Base-by-base conservation (phyloP, 2,888 invertebrate genomes). In the Uloborus plumipes region DNA sequence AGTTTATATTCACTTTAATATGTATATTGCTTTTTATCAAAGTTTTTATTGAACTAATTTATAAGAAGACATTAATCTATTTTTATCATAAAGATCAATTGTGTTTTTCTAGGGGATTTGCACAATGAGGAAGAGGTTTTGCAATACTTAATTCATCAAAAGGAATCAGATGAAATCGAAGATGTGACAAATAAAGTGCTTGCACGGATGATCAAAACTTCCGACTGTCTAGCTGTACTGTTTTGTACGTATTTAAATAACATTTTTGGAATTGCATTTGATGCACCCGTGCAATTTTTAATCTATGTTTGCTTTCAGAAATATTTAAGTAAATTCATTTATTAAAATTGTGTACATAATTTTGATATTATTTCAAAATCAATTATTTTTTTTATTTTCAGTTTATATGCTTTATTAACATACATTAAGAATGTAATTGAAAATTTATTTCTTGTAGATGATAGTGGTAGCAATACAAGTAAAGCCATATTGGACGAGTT, bases 401-500 rank as follows among this genome's bases (percentile, higher is more conserved):
- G 39, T 9, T 39, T 39, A 11, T 39, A 39, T 39, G 1, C 39
- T 7, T 9, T 11, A 39, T 39, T 39, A 11, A 18, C 6, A 9
- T 11, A 55, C 7, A 9, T 6, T 55, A 55, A 55, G 26, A 4
- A 20, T 55, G n/a, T 55, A n/a, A 7, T 55, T 55, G 2, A 4
- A 55, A 3, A 18, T n/a, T 11, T 59, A 50, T 26, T 31, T 16
- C 9, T 51, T n/a, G 13, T 49, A 80, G 80, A 81, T 64, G 80
- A 81, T 47, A 81, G 80, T 20, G 50, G 18, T 0, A 81, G 74
- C 69, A 18, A 69, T 15, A 6, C 62, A 6, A 66, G 74, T 83
- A 93, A 94, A 93, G 92, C 93, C 87, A 95, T 94, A 72, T 91
- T 97, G 86, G 92, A 92, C 84, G 96, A 96, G 91, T 90, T 96